These are phyloP conservation scores for Virgularia gustaviana DNA, from an alignment of 92 coral and sea anemone genomes.

Conservation along the genomic window DNA sequence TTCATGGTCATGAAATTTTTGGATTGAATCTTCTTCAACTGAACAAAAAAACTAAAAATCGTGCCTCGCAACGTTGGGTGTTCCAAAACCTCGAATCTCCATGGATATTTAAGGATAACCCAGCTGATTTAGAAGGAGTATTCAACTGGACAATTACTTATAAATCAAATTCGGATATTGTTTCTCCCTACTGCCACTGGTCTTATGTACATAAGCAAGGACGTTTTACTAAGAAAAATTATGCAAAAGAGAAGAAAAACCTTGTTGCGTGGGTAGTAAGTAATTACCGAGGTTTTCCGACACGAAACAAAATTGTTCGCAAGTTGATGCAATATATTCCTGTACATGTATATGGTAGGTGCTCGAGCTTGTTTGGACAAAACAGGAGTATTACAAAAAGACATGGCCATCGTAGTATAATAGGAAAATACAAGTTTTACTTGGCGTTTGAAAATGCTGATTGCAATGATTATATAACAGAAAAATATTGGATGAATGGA, in stretches of 20 bases:
- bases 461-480: constrained; percentile 79
- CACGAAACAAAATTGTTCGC: constrained; percentile 58
- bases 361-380: constrained; percentile 70
- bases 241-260: constrained; percentile 68
- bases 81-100: constrained; percentile 84
- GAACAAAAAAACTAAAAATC: constrained; percentile 28
- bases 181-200: constrained; percentile 70
- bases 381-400: neutral
- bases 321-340: constrained; percentile 56
- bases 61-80: constrained; percentile 72
- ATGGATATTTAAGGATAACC: constrained; percentile 45
- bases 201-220: constrained; percentile 4
- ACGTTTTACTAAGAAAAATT: constrained; percentile 22
- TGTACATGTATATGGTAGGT: constrained; percentile 71
- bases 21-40: constrained; percentile 36
- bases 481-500: constrained; percentile 80
- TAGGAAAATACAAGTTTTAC: constrained; percentile 67
- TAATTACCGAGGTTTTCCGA: constrained; percentile 61
- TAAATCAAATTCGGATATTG: constrained; percentile 79
- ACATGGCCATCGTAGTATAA: neutral
- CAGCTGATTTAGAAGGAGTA: constrained; percentile 48
- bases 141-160: constrained; percentile 98
- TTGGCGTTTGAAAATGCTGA: constrained; percentile 73
- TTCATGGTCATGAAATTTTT: constrained; percentile 81
- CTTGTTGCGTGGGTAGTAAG: constrained; percentile 76